Conservation (phyloP, 2,888 invertebrate genomes). For the Eurytoma californica region DNA sequence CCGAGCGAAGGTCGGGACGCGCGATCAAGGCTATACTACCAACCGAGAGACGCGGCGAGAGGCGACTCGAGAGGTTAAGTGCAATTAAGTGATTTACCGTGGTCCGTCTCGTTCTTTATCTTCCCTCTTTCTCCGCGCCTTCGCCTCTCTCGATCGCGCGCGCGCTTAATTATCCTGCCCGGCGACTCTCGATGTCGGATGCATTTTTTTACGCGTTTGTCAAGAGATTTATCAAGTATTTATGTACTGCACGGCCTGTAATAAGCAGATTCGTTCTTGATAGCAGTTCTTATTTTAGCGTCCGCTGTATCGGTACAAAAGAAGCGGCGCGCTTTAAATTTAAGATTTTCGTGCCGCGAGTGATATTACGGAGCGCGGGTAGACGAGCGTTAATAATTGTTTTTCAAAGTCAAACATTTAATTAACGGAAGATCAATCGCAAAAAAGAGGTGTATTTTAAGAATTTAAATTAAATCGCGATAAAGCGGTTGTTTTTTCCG, state of each 20-base stretch:
- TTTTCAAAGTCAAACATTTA: no score
- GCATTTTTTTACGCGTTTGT: constrained; percentile 36
- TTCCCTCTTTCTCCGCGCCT: not conserved
- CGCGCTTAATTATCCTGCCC: constrained; percentile 19
- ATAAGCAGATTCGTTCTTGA: constrained; percentile 22
- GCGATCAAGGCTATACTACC: constrained; percentile 30
- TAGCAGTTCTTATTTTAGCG: constrained; percentile 21
- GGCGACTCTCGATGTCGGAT: not conserved
- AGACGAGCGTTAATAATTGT: no score
- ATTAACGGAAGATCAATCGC: no score
- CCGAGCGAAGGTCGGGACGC: constrained; percentile 64
- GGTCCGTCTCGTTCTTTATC: constrained; percentile 44
- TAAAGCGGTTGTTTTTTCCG: not conserved
- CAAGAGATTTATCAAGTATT: constrained; percentile 37
- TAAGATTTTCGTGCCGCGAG: not conserved
- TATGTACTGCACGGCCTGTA: not conserved
- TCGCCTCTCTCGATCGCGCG: not conserved
- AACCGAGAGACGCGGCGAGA: constrained; percentile 1
- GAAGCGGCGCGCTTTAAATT: not conserved
- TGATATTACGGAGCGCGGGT: constrained; percentile 1
- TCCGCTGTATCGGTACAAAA: not conserved
- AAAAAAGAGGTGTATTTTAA: no score
- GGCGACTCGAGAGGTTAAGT: constrained; percentile 57
- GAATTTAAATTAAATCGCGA: no score
- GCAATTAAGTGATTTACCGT: constrained; percentile 65